Percentiles rank a stretch among this genome's conserved stretches.
These are phyloP conservation scores for Gymnorhina tibicen DNA, from an alignment of 2,113 vertebrate genomes.

Conservation along the genomic window DNA sequence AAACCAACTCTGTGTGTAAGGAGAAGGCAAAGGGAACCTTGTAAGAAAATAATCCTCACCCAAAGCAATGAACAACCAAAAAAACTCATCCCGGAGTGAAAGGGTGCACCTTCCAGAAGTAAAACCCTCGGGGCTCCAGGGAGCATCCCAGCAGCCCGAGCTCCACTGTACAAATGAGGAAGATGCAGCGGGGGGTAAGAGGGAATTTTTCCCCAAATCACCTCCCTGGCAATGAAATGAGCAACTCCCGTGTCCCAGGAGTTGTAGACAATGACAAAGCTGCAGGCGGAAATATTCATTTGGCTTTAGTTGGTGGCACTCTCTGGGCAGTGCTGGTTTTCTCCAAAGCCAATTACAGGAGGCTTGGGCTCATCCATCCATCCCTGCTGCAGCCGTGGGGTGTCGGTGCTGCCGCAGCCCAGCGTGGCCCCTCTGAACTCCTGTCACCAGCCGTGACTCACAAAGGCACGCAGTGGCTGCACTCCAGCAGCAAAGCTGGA, in stretches of 20 bases:
- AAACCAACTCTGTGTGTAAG: background rate
- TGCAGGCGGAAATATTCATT: background rate
- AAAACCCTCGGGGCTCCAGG: background rate
- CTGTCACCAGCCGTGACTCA: background rate
- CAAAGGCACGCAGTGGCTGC: background rate
- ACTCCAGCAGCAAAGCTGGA: background rate
- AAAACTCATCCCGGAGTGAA: background rate
- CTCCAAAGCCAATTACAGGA: background rate
- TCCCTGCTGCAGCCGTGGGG: rapidly evolving
- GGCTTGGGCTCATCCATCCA: background rate
- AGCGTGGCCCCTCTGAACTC: background rate
- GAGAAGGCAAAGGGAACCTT: background rate
- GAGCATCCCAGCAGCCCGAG: background rate
- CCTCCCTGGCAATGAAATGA: background rate
- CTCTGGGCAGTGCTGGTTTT: background rate
- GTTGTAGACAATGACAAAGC: background rate
- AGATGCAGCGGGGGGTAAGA: rapidly evolving
- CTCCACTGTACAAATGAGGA: background rate
- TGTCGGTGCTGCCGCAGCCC: background rate
- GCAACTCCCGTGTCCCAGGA: background rate
- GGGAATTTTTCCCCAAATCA: background rate
- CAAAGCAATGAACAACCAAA: background rate
- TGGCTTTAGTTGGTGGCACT: background rate
- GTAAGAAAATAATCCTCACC: background rate
- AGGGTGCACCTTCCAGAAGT: background rate